Conservation (phyloP, 2,797 vertebrate genomes). For the Sitta carolinensis region DNA sequence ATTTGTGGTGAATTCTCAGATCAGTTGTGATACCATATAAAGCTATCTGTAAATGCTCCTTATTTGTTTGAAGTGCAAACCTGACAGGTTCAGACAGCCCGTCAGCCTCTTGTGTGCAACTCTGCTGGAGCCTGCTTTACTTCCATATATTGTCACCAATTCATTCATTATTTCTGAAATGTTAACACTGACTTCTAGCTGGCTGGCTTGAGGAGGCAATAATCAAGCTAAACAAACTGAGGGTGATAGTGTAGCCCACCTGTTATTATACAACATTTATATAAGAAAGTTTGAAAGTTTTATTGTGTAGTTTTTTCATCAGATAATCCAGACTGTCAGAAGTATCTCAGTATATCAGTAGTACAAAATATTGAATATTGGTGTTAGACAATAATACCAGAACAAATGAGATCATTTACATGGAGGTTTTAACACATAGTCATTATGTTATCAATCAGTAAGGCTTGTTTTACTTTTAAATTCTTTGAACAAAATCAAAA, state of each 20-base stretch:
- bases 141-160: not conserved
- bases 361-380: not conserved
- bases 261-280: not conserved
- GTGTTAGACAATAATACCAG: not conserved
- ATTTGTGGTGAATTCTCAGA: not conserved
- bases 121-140: not conserved
- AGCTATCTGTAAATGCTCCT: not conserved
- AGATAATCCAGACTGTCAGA: not conserved
- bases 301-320: not conserved
- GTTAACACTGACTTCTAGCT: not conserved
- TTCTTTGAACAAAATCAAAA: not conserved
- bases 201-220: not conserved
- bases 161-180: not conserved
- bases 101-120: not conserved
- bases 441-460: not conserved
- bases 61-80: not conserved
- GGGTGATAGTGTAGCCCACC: not conserved
- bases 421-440: not conserved
- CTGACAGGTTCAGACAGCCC: not conserved
- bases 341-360: not conserved
- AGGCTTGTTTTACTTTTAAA: not conserved
- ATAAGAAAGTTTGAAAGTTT: not conserved
- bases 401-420: not conserved
- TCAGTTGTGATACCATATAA: not conserved
- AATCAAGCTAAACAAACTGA: conserved; percentile 12